Percentiles rank a stretch among this genome's conserved stretches.
phyloP scores from a whole-genome alignment of 2,888 invertebrate species.

The Neuroscelio doddi region DNA sequence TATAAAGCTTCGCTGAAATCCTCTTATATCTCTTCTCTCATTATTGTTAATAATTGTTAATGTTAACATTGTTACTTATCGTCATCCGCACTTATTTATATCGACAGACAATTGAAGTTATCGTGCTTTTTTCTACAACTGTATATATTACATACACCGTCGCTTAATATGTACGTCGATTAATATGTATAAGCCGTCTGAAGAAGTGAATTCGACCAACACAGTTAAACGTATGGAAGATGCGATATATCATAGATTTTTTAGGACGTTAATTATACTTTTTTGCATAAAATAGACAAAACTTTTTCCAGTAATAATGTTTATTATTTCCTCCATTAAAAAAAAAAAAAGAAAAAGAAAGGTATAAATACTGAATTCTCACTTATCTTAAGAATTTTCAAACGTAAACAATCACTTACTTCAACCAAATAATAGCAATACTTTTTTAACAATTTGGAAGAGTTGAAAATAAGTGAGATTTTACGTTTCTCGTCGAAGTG shows the following conservation, averaged over 20 bases:
- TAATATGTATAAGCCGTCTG: conserved; percentile 51
- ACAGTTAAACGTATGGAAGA: conserved; percentile 62
- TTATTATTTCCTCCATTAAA: conserved; percentile 18
- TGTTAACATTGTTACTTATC: conserved; percentile 47
- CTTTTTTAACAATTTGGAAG: too few relatives aligned
- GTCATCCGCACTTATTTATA: conserved; percentile 16
- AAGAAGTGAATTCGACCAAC: conserved; percentile 48
- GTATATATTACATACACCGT: conserved; percentile 39
- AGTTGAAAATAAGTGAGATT: too few relatives aligned
- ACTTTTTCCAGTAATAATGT: conserved; percentile 27
- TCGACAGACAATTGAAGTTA: too few relatives aligned
- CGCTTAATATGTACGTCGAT: conserved; percentile 9
- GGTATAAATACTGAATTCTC: too few relatives aligned
- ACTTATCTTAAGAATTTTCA: too few relatives aligned
- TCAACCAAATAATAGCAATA: too few relatives aligned
- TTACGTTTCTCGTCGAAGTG: too few relatives aligned
- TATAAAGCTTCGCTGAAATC: conserved; percentile 62
- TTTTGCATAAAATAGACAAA: conserved; percentile 65
- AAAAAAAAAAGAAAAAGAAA: conserved; percentile 13
- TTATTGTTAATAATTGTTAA: conserved; percentile 41
- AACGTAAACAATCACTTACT: too few relatives aligned
- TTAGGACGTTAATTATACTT: conserved; percentile 49
- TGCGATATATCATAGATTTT: conserved; percentile 50
- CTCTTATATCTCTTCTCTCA: conserved; percentile 48
- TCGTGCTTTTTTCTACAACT: conserved; percentile 25